Conservation (phyloP, 2,797 vertebrate genomes). For the Tachyglossus aculeatus region DNA sequence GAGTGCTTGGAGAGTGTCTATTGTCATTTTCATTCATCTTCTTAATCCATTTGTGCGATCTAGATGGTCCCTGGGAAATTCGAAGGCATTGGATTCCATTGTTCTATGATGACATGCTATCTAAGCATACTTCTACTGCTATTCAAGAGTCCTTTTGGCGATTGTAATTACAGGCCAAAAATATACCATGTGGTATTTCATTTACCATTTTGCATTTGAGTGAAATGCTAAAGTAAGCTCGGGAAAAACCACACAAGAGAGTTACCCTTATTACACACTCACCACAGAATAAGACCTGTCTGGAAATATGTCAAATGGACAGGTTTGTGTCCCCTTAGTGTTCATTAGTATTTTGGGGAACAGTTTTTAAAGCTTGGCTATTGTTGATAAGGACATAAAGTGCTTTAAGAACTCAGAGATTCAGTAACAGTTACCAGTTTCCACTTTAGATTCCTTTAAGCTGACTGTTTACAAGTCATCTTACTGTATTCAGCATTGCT, state of each 20-base stretch:
- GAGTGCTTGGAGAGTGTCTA: not conserved
- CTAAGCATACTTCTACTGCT: constrained; percentile 14
- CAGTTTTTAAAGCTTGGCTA: constrained; percentile 18
- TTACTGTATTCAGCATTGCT: constrained; percentile 44
- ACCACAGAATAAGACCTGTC: not conserved
- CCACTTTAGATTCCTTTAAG: constrained; percentile 42
- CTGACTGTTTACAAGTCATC: constrained; percentile 14
- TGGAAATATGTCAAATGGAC: not conserved
- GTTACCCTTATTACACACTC: constrained; percentile 15
- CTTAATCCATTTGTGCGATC: constrained; percentile 37
- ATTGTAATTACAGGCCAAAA: constrained; percentile 60
- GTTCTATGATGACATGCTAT: constrained; percentile 49
- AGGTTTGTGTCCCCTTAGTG: constrained; percentile 11
- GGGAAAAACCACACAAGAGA: constrained; percentile 39
- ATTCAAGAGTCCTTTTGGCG: constrained; percentile 14
- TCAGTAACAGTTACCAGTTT: constrained; percentile 15
- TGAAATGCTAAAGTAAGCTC: constrained; percentile 38
- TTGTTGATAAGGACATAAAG: constrained; percentile 42
- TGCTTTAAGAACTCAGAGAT: constrained; percentile 36
- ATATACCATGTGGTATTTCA: constrained; percentile 46
- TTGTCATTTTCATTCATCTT: constrained; percentile 34
- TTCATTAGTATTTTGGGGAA: constrained; percentile 30
- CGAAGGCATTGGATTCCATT: constrained; percentile 12
- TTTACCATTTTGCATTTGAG: constrained; percentile 36
- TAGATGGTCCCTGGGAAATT: constrained; percentile 10